Evolutionary conservation across 2,888 invertebrate genomes (phyloP).

Genomic region (Galeruca laticollis): DNA sequence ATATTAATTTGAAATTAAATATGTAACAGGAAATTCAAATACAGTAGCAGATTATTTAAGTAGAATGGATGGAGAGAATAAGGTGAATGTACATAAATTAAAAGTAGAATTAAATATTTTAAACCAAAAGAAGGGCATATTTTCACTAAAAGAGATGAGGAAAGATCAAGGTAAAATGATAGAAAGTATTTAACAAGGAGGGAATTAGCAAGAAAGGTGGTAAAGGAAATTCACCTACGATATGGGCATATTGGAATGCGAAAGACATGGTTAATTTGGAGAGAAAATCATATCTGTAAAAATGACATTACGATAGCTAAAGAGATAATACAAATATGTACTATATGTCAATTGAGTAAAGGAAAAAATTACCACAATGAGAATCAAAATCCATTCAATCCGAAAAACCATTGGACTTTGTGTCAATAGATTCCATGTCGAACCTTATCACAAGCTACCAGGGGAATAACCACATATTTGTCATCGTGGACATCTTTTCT

Average conservation of each 20-base stretch:
- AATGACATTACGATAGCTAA: conserved; percentile 17
- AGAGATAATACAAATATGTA: conserved; percentile 10
- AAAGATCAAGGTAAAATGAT: conserved; percentile 18
- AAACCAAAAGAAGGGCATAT: too few species aligned
- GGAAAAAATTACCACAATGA: conserved; percentile 21
- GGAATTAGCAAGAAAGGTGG: conserved; percentile 3
- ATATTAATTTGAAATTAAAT: too few species aligned
- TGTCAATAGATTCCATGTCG: conserved; percentile 27
- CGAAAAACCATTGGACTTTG: conserved; percentile 19
- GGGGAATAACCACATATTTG: conserved; percentile 33
- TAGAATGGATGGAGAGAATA: conserved; percentile 4
- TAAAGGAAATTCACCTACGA: conserved; percentile 19
- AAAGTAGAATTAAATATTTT: not conserved
- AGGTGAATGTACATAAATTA: not conserved
- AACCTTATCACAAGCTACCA: conserved; percentile 12
- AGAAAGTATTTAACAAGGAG: conserved; percentile 16
- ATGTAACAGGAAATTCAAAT: too few species aligned
- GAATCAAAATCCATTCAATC: conserved; percentile 18
- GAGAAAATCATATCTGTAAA: conserved; percentile 25
- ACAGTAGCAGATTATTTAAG: too few species aligned
- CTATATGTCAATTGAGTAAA: conserved; percentile 18
- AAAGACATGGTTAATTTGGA: conserved; percentile 26
- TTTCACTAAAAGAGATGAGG: conserved; percentile 9
- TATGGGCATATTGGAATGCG: conserved; percentile 21
- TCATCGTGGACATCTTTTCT: conserved; percentile 33